Evolutionary conservation across 1,140 invertebrate species (phyloP).

Genomic region (Armadillidium nasatum): DNA sequence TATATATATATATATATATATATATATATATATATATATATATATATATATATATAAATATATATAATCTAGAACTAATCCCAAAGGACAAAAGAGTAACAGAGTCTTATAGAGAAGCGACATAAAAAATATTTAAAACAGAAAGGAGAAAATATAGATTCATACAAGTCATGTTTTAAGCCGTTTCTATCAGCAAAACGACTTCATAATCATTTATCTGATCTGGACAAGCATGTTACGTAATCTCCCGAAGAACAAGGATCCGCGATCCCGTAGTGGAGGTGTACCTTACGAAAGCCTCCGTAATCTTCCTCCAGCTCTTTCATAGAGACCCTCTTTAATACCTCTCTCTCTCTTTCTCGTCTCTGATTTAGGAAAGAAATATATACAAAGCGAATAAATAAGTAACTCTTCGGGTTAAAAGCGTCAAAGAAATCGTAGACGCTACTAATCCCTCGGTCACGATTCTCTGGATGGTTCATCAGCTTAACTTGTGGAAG

Average conservation of each 20-base stretch:
- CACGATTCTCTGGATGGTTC: neutral
- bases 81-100: no score
- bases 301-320: neutral
- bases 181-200: neutral
- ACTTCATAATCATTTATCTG: constrained; percentile 12
- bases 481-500: neutral
- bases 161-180: no score
- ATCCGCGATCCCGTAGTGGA: neutral
- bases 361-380: no score
- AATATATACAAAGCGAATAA: no score
- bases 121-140: no score
- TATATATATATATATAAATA: no score
- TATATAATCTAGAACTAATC: no score
- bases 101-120: no score
- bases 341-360: no score
- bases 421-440: neutral
- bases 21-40: no score
- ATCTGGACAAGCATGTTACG: neutral
- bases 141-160: no score
- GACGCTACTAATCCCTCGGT: neutral
- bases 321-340: neutral
- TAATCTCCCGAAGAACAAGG: neutral
- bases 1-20: no score
- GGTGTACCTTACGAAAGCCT: neutral
- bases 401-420: neutral